These are phyloP conservation scores for Acleris sparsana DNA, from an alignment of 2,888 invertebrate genomes.

Conservation along the genomic window DNA sequence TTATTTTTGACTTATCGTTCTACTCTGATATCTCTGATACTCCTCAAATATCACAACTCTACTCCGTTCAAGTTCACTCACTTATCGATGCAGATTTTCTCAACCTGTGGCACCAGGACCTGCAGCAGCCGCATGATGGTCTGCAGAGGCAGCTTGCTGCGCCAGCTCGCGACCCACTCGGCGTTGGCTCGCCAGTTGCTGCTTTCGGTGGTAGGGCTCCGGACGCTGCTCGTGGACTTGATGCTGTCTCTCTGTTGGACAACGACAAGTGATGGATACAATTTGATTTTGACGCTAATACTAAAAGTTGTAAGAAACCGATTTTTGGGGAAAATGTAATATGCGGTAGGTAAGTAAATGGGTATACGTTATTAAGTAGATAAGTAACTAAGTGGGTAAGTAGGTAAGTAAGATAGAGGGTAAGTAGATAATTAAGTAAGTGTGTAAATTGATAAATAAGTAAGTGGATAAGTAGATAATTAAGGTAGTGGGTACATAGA, in stretches of 20 bases:
- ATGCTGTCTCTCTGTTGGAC: slow-evolving; percentile 84
- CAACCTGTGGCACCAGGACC: slow-evolving; percentile 99
- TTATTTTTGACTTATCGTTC: no score
- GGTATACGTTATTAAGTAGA: no score
- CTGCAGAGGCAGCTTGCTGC: slow-evolving; percentile 97
- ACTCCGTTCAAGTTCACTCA: slow-evolving; percentile 67
- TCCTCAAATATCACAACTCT: not conserved
- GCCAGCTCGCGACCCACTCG: slow-evolving; percentile 98
- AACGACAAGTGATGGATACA: not conserved
- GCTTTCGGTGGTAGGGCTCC: slow-evolving; percentile 25
- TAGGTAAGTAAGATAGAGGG: no score
- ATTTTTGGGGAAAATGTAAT: no score
- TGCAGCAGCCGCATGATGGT: slow-evolving; percentile 99
- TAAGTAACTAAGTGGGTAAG: no score
- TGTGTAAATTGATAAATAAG: no score
- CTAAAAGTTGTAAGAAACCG: no score
- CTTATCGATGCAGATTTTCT: slow-evolving; percentile 99
- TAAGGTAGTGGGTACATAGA: no score
- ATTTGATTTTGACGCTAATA: no score
- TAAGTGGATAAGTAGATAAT: no score
- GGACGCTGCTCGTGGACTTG: slow-evolving; percentile 61
- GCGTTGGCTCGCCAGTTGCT: slow-evolving; percentile 93
- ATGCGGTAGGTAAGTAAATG: no score
- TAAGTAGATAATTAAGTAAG: no score
- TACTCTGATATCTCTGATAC: not conserved